Base-by-base conservation (phyloP, 2,888 invertebrate species). In the Eristalinus aeneus region DNA sequence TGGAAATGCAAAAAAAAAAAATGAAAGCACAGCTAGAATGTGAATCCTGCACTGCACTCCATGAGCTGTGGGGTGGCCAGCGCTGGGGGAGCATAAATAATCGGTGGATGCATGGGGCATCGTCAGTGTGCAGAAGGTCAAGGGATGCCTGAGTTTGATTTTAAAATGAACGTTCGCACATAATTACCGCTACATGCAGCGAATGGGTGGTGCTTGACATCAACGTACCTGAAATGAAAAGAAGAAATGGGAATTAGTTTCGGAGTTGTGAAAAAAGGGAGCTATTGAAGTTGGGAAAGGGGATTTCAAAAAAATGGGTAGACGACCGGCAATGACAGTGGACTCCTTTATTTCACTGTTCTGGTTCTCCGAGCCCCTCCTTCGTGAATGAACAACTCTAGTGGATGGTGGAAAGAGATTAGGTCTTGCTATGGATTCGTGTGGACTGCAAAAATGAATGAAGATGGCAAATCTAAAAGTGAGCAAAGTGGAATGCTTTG, bases 141-240 rank as follows among this genome's bases (percentile, higher is more conserved):
- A 16, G 16, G 46, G 16, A 46, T 16, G 5, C 46, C n/a, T 39
- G 4, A 39, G n/a, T 39, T 39, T n/a, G n/a, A 39, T 39, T 39
- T 39, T 39, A 39, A 16, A 46, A 3, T 46, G 46, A n/a, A 39
- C 12, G 46, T 46, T 64, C 12, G 16, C 27, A n/a, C 10, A 10
- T 11, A 39, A 46, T 27, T 65, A 11, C 36, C 46, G 27, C 65
- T 64, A 46, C 9, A 53, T 16, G 27, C 27, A 64, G 39, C 23
- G 12, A 6, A 27, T n/a, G 27, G 12, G 1, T 39, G 16, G 9
- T 54, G 56, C 9, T 23, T 34, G 5, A 39, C 31, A 58, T 22
- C 23, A 56, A 74, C 65, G 65, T 65, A 74, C 74, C 65, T 74
- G 65, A 11, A 74, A 73, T 22, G 54, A 56, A 65, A 58, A 27